Base-by-base conservation (phyloP, 2,113 vertebrate genomes). In the Cephalopterus ornatus region DNA sequence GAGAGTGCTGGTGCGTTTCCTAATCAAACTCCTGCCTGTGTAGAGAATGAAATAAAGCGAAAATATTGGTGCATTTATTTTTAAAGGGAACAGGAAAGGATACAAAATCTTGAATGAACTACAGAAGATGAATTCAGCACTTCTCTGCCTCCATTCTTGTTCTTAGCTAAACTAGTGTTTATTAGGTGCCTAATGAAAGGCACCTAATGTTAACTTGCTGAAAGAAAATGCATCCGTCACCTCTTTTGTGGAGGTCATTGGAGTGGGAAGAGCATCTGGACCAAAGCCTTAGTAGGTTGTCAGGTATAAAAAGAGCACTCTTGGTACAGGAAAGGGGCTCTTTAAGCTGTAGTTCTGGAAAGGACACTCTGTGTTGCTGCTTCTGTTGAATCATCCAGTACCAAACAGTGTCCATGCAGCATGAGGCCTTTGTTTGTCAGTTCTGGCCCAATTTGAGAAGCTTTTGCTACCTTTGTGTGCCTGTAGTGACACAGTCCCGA, bases 1-100 rank as follows among this genome's bases (percentile, higher is more conserved):
- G 91, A 95, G 93, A 89, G 58, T 88, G 78, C 63, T 71, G 82
- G 44, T 92, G 73, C 37, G 22, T 92, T 94, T 96, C 61, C 61
- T 93, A 86, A 93, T 94, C 77, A 93, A 79, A 86, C 32, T 63
- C 61, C 85, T 78, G 76, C 70, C 68, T 61, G 61, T 61, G 61
- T 49, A 78, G 84, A 86, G 76, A 72, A 58, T 63, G 75, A 80
- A 94, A 59, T 39, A 90, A 84, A 85, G 75, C 67, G 13, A 80
- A 93, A 92, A 83, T 85, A 89, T 56, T 27, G 32, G 49, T 65
- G 47, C 86, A 32, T 77, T 92, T 96, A 58, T 94, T 95, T 95
- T 77, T 86, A 47, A 71, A 77, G 67, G 90, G 65, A 89, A 26
- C 67, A 66, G 80, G 33, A 52, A 62, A 71, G 56, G 90, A 44